Percentiles rank a stretch among this genome's conserved stretches.
phyloP scores from a whole-genome alignment of 2,113 vertebrate genomes.

The Capricornis sumatraensis region DNA sequence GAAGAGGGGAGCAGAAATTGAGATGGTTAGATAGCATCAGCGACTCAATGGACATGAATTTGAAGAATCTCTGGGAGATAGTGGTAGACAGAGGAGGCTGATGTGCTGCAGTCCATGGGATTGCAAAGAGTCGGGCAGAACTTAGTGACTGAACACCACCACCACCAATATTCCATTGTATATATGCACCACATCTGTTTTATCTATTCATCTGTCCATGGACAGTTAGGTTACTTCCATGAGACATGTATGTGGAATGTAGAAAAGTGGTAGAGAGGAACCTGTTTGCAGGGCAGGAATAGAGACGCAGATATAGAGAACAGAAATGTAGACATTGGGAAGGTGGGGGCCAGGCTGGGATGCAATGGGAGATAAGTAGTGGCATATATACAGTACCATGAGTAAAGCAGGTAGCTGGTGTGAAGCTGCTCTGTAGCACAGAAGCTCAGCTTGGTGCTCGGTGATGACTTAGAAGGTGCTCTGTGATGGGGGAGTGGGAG shows the following conservation, averaged over 20 bases:
- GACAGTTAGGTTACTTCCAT: background rate
- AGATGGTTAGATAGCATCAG: background rate
- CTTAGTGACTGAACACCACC: background rate
- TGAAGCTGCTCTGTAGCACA: background rate
- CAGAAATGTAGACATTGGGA: background rate
- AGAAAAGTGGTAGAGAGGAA: background rate
- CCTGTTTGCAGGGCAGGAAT: background rate
- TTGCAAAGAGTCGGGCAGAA: background rate
- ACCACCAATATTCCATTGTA: background rate
- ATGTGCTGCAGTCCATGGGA: background rate
- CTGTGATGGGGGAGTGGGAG: background rate
- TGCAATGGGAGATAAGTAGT: background rate
- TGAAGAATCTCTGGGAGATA: background rate
- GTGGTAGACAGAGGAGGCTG: background rate
- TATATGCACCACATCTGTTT: background rate
- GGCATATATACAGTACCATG: background rate
- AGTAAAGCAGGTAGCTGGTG: background rate
- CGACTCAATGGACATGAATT: background rate
- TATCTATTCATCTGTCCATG: background rate
- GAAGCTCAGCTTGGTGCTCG: background rate
- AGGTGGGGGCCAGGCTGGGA: background rate
- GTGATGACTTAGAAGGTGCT: background rate
- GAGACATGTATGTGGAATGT: background rate
- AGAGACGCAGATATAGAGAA: background rate
- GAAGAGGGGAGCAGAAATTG: background rate